Percentiles rank a stretch among this genome's conserved stretches.
Evolutionary conservation across 2,888 invertebrate species (phyloP).

Genomic region (Belgica antarctica): DNA sequence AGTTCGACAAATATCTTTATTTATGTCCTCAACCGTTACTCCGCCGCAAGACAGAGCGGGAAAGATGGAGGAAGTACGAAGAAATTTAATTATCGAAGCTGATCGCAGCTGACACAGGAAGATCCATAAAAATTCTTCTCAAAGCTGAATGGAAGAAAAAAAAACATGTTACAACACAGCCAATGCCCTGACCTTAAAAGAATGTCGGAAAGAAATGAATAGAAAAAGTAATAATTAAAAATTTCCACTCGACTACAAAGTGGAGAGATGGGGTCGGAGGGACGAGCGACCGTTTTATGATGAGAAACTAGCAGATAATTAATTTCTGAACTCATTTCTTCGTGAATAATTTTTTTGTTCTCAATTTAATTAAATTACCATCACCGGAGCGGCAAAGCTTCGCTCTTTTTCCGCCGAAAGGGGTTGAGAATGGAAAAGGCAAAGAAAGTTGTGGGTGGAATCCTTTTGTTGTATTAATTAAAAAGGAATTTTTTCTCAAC

Average conservation of each 20-base stretch:
- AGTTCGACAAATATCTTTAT: neutral
- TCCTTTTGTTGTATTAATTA: constrained; percentile 43
- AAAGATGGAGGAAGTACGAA: neutral
- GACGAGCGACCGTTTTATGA: neutral
- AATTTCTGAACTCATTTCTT: constrained; percentile 17
- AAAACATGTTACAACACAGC: too few relatives aligned
- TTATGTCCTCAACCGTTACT: neutral
- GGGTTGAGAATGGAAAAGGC: neutral
- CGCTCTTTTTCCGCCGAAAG: constrained; percentile 9
- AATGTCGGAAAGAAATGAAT: too few relatives aligned
- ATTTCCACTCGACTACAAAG: neutral
- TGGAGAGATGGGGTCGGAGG: neutral
- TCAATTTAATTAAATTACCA: constrained; percentile 44
- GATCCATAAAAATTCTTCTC: neutral
- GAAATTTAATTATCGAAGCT: neutral
- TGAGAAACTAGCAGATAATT: constrained; percentile 36
- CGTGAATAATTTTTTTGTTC: neutral
- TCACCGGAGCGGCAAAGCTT: neutral
- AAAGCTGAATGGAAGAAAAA: too few relatives aligned
- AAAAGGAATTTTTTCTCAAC: constrained; percentile 25
- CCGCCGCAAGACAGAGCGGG: too few relatives aligned
- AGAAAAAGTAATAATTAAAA: neutral
- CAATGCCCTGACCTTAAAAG: neutral
- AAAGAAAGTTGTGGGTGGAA: constrained; percentile 30
- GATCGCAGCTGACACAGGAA: neutral